Percentiles rank a stretch among this genome's conserved stretches.
Conservation (phyloP, 2,113 vertebrate species). For the Himantopus leucocephalus region DNA sequence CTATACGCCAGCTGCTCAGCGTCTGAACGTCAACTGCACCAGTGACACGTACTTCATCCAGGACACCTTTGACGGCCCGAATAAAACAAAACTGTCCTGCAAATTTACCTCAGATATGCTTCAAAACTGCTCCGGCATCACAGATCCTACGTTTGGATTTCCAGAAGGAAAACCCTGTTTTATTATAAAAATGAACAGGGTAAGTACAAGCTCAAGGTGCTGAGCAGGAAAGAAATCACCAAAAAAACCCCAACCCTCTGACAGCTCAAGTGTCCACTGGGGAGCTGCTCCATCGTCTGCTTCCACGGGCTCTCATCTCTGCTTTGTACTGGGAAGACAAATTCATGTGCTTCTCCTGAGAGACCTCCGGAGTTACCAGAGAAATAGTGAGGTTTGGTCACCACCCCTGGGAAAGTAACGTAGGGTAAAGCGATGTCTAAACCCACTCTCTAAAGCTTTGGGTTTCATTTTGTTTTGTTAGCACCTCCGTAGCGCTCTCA, state of each 20-base stretch:
- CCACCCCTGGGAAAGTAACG: background rate
- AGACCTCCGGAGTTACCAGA: background rate
- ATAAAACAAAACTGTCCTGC: slow-evolving; percentile 84
- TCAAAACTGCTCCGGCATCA: slow-evolving; percentile 80
- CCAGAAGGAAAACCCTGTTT: slow-evolving; percentile 84
- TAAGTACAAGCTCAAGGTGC: slow-evolving; percentile 41
- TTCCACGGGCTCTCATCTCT: background rate
- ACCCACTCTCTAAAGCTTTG: background rate
- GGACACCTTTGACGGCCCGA: slow-evolving; percentile 68
- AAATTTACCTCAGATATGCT: slow-evolving; percentile 83
- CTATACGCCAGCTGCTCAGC: slow-evolving; percentile 80
- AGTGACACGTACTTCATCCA: slow-evolving; percentile 77
- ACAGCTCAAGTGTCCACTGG: rapidly evolving
- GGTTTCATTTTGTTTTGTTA: background rate
- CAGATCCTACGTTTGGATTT: slow-evolving; percentile 83
- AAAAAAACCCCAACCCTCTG: background rate
- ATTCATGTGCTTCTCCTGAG: background rate
- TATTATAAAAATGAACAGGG: slow-evolving; percentile 92
- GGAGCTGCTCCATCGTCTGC: background rate
- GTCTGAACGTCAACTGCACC: slow-evolving; percentile 74
- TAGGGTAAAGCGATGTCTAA: background rate
- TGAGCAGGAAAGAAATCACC: background rate
- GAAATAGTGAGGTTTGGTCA: background rate
- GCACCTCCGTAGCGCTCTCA: background rate
- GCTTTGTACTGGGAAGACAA: background rate